A percentile compares a stretch with the other conserved stretches of the same genome.
Conservation (phyloP, 2,797 vertebrate genomes). For the Limnodromus scolopaceus region DNA sequence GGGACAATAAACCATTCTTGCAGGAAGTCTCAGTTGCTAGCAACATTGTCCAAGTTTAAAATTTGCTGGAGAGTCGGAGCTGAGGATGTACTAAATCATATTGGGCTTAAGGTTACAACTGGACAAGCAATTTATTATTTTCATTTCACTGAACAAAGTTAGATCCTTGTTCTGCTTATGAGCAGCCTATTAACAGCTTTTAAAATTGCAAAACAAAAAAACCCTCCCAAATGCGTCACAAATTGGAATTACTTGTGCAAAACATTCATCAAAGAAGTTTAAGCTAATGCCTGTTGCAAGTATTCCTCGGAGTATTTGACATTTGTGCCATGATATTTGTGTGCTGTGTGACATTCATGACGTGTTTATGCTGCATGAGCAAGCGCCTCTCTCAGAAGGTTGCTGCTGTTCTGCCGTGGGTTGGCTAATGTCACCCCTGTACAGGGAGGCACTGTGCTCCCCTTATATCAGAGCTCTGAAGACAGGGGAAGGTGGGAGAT, state of each 20-base stretch:
- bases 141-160: neutral
- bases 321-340: neutral
- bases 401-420: neutral
- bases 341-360: neutral
- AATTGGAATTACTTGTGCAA: constrained; percentile 4
- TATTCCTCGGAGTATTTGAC: neutral
- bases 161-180: neutral
- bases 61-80: neutral
- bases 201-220: constrained; percentile 17
- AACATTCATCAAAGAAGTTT: constrained; percentile 21
- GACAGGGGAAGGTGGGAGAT: neutral
- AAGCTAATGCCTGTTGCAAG: constrained; percentile 14
- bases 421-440: neutral
- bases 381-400: neutral
- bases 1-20: constrained; percentile 41
- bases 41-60: neutral
- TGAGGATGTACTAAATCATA: neutral
- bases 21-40: neutral
- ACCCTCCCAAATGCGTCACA: neutral
- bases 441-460: neutral
- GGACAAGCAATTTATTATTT: neutral
- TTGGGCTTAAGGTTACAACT: neutral
- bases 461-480: neutral
- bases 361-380: neutral
- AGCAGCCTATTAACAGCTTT: neutral